Conservation (phyloP, 92 coral and sea anemone genomes). For the Virgularia gustaviana region DNA sequence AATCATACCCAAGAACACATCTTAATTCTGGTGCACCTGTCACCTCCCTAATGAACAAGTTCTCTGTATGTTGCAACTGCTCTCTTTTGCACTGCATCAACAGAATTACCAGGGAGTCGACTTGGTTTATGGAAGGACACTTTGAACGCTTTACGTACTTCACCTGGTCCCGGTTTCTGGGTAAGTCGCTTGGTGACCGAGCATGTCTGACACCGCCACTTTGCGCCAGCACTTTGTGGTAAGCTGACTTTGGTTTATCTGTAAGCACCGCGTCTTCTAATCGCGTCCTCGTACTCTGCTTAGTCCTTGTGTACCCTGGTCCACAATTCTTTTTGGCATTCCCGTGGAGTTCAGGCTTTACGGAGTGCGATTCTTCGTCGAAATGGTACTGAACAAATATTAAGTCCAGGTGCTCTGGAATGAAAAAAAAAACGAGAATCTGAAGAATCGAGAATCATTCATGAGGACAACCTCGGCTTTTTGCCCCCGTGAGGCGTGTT, state of each 20-base stretch:
- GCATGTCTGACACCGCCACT: neutral
- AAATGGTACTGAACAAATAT: constrained; percentile 14
- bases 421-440: constrained; percentile 10
- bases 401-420: constrained; percentile 7
- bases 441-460: neutral
- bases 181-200: neutral
- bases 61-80: neutral
- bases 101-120: neutral
- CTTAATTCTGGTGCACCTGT: constrained; percentile 57
- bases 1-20: constrained; percentile 49
- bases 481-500: neutral
- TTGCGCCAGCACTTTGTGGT: neutral
- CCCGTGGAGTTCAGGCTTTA: constrained; percentile 13
- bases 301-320: constrained; percentile 21
- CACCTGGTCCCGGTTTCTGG: neutral
- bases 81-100: no score
- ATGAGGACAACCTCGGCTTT: neutral
- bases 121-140: neutral
- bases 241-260: neutral
- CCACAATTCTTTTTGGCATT: constrained; percentile 12
- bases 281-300: constrained; percentile 15
- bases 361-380: constrained; percentile 15
- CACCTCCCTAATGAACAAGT: constrained; percentile 28
- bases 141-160: neutral
- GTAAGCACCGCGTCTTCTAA: neutral